A percentile compares a stretch with the other conserved stretches of the same genome.
Conservation (phyloP, 2,797 vertebrate species). For the Cichlasoma orientale region DNA sequence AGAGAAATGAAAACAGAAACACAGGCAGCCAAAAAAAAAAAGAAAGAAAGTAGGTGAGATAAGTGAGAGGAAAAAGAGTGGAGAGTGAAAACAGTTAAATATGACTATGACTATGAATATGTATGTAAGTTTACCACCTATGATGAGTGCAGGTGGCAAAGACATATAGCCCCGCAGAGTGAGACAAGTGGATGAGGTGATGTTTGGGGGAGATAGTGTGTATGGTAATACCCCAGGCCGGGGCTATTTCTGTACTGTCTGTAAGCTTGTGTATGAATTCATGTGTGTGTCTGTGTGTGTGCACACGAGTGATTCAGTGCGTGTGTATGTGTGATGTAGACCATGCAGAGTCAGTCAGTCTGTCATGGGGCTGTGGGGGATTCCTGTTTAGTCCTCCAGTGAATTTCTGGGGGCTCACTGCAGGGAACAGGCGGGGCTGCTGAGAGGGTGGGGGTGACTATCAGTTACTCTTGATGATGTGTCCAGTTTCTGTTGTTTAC, state of each 20-base stretch:
- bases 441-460: not conserved
- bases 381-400: conserved; percentile 64
- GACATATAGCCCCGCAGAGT: not conserved
- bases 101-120: no score
- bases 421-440: conserved; percentile 30
- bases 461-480: conserved; percentile 50
- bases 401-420: conserved; percentile 51
- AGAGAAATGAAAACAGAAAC: conserved; percentile 38
- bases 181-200: conserved; percentile 32
- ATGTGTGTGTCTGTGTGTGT: conserved; percentile 16
- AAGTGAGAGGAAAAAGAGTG: not conserved
- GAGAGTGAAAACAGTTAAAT: not conserved
- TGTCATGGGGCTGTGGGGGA: conserved; percentile 60
- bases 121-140: no score
- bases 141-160: conserved; percentile 1
- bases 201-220: conserved; percentile 27
- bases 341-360: conserved; percentile 71
- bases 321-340: conserved; percentile 34
- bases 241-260: conserved; percentile 56
- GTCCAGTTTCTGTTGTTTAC: conserved; percentile 48
- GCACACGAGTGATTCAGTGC: conserved; percentile 12
- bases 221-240: conserved; percentile 42
- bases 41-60: not conserved
- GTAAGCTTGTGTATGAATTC: conserved; percentile 24
- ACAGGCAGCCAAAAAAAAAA: not conserved